Percentiles rank a stretch among this genome's conserved stretches.
These are phyloP conservation scores for Meloidogyne chitwoodi DNA, from an alignment of 1,140 invertebrate genomes.

Conservation along the genomic window DNA sequence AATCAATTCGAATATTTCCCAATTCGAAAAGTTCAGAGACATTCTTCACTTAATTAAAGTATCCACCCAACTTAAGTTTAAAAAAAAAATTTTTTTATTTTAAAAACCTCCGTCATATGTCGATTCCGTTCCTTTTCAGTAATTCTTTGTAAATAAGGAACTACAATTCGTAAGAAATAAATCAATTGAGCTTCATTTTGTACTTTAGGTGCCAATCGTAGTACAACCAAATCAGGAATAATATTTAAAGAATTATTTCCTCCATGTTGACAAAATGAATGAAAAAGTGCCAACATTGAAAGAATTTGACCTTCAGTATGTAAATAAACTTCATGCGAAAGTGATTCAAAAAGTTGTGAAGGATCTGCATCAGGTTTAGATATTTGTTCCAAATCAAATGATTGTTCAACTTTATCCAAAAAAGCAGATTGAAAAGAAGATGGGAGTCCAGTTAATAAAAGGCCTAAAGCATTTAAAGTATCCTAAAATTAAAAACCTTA, in stretches of 20 bases:
- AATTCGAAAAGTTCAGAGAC: no score
- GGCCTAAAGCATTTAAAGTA: conserved; percentile 34
- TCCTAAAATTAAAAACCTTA: background rate
- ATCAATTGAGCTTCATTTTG: conserved; percentile 41
- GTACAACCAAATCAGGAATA: conserved; percentile 21
- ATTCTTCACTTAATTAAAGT: no score
- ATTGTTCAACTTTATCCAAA: conserved; percentile 32
- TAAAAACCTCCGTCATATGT: conserved; percentile 33
- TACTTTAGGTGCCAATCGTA: conserved; percentile 34
- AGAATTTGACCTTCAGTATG: conserved; percentile 39
- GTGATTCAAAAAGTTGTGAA: conserved; percentile 37
- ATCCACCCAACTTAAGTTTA: no score
- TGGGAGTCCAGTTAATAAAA: conserved; percentile 35
- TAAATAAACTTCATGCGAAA: conserved; percentile 37
- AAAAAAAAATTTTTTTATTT: background rate
- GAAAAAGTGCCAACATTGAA: conserved; percentile 41
- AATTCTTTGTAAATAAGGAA: conserved; percentile 39
- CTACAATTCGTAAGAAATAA: conserved; percentile 42
- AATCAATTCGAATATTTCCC: no score
- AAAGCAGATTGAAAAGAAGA: conserved; percentile 35
- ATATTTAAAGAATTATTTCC: conserved; percentile 31
- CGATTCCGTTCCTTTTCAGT: conserved; percentile 35
- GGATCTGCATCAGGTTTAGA: conserved; percentile 16
- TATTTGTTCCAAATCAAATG: conserved; percentile 41
- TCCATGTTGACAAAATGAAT: conserved; percentile 37